Evolutionary conservation across 2,797 vertebrate genomes (phyloP), one percentile per base, ranked within the genome.

Genomic region (Pempheris klunzingeri): DNA sequence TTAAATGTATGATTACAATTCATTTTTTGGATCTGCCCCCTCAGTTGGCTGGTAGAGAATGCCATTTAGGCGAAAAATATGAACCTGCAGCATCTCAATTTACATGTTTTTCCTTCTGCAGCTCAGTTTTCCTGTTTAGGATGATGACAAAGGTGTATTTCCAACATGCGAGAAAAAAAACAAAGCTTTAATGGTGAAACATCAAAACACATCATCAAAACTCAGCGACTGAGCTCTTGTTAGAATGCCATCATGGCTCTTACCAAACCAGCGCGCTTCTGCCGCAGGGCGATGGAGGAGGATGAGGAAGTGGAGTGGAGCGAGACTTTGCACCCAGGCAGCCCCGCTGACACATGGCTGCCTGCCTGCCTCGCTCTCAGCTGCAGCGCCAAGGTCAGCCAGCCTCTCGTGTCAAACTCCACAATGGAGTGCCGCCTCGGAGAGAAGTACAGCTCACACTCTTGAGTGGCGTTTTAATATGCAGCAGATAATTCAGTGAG

Each of bases 331-430:
- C 41, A n/a, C 64, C 64, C 64, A 44, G 30, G 54, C 71, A 53
- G 63, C 34, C 49, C 79, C 34, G 71, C 66, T 44, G 77, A 80
- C 77, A 71, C 75, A 43, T 46, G 77, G 68, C 74, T 34, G 71
- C 69, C 73, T 34, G 71, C 69, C 73, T 44, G 68, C 71, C 67
- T 77, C 34, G 10, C 38, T 74, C 76, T 65, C 71, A 49, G 78
- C 78, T 61, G 77, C 72, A 39, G 68, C 1, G 55, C 52, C 76
- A 73, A 85, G 84, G 85, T 85, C 80, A 74, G 77, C 82, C 81
- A 65, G 67, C 50, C 69, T 65, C 83, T 22, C 2, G 9, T 43
- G 74, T 66, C 50, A 12, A 53, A 34, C 69, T 74, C 76, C 76
- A 54, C 68, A 12, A 63, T 11, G 70, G 55, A 47, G 41, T 7